Evolutionary conservation across 2,797 vertebrate species (phyloP).

Genomic region (Falco novaeseelandiae): DNA sequence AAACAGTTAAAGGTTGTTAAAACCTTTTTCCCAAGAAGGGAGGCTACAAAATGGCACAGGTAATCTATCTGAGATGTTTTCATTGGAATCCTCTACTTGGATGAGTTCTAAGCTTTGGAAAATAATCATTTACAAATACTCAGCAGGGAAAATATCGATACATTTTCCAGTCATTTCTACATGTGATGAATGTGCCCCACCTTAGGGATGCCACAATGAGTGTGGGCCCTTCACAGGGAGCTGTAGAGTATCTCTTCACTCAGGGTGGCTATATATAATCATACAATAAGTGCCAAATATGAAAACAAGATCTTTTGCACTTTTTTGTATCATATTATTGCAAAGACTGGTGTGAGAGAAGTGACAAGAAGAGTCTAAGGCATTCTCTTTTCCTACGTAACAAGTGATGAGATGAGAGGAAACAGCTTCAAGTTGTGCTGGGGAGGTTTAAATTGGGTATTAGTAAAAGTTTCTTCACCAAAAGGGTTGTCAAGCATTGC

Average conservation of each 20-base stretch:
- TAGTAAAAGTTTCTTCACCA: not conserved
- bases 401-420: not conserved
- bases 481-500: not conserved
- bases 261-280: not conserved
- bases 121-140: not conserved
- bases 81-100: not conserved
- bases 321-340: not conserved
- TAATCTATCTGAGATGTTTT: not conserved
- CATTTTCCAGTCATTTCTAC: not conserved
- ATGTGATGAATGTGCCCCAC: not conserved
- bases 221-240: not conserved
- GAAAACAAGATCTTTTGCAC: not conserved
- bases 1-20: not conserved
- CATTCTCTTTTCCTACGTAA: not conserved
- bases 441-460: not conserved
- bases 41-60: not conserved
- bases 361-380: not conserved
- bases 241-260: not conserved
- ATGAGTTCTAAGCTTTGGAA: not conserved
- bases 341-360: not conserved
- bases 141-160: not conserved
- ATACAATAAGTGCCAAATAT: not conserved
- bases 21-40: not conserved
- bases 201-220: not conserved
- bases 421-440: not conserved